Evolutionary conservation across 2,797 vertebrate genomes (phyloP).

Genomic region (Lepilemur septentrionalis): DNA sequence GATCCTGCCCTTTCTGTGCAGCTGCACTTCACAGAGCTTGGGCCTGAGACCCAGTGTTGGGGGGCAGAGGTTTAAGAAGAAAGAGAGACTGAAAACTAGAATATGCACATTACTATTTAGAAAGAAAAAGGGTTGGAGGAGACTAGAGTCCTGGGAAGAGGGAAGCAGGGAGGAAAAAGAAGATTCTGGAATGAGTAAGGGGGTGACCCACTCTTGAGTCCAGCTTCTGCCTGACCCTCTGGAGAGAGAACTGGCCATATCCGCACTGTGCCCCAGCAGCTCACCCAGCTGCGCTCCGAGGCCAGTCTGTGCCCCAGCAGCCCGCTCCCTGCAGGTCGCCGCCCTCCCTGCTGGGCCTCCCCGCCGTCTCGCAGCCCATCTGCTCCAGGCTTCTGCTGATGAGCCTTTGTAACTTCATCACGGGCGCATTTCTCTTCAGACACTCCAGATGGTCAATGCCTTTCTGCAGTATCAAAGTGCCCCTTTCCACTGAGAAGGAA

Average conservation of each 20-base stretch:
- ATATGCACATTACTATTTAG: not conserved
- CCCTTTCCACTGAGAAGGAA: not conserved
- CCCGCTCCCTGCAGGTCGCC: not conserved
- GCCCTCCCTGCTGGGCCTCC: not conserved
- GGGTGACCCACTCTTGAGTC: not conserved
- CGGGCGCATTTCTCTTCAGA: constrained; percentile 29
- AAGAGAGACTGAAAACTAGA: constrained; percentile 20
- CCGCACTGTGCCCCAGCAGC: not conserved
- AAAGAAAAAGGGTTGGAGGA: not conserved
- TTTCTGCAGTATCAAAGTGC: not conserved
- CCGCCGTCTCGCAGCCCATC: constrained; percentile 37
- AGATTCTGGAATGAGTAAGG: not conserved
- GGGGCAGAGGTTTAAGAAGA: not conserved
- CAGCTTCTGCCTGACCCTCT: not conserved
- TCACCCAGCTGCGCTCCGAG: not conserved
- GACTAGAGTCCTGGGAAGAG: not conserved
- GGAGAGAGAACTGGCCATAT: not conserved
- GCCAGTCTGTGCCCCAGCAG: not conserved
- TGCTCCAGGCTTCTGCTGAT: constrained; percentile 28
- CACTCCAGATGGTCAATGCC: constrained; percentile 50
- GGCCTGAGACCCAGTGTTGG: not conserved
- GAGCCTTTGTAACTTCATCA: constrained; percentile 30
- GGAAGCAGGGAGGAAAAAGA: not conserved
- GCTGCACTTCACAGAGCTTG: not conserved
- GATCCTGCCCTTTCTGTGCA: not conserved